Evolutionary conservation across 2,113 vertebrate species (phyloP).

Genomic region (Channa argus): DNA sequence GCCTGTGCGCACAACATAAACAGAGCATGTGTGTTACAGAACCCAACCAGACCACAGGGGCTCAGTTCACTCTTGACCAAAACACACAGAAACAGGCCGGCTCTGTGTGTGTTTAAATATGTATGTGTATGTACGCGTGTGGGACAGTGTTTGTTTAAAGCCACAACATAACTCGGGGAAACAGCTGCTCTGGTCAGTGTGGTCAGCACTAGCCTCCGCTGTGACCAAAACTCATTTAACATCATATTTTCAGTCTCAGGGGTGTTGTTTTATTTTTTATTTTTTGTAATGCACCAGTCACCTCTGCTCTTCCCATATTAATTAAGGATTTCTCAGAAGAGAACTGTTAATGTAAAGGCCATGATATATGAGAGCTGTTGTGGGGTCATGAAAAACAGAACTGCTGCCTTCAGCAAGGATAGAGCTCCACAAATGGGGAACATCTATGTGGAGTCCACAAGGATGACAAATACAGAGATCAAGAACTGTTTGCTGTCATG

Average conservation of each 20-base stretch:
- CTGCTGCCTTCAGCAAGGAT: slow-evolving; percentile 19
- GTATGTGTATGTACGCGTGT: slow-evolving; percentile 33
- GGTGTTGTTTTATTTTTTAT: slow-evolving; percentile 5
- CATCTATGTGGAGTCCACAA: slow-evolving; percentile 3
- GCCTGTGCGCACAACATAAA: slow-evolving; percentile 65
- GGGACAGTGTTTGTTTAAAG: slow-evolving; percentile 68
- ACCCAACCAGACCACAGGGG: slow-evolving; percentile 60
- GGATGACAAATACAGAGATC: not conserved
- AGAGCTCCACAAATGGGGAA: not conserved
- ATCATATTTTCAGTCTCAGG: slow-evolving; percentile 40
- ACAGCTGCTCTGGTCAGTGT: slow-evolving; percentile 59
- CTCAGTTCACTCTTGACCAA: slow-evolving; percentile 37
- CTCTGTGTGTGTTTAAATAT: slow-evolving; percentile 39
- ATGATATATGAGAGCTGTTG: slow-evolving; percentile 6
- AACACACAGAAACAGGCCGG: slow-evolving; percentile 30
- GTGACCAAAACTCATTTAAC: slow-evolving; percentile 44
- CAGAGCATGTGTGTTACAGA: slow-evolving; percentile 65
- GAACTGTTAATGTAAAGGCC: slow-evolving; percentile 30
- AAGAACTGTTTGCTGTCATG: slow-evolving; percentile 11
- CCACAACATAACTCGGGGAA: slow-evolving; percentile 63
- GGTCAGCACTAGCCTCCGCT: slow-evolving; percentile 64
- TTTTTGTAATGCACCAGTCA: slow-evolving; percentile 40
- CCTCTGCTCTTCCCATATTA: slow-evolving; percentile 50
- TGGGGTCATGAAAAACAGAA: slow-evolving; percentile 22
- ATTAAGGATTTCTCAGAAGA: slow-evolving; percentile 61